Percentiles rank a stretch among this genome's conserved stretches.
These are phyloP conservation scores for Drosophila murphyi DNA, from an alignment of 1,140 invertebrate species.

Conservation along the genomic window DNA sequence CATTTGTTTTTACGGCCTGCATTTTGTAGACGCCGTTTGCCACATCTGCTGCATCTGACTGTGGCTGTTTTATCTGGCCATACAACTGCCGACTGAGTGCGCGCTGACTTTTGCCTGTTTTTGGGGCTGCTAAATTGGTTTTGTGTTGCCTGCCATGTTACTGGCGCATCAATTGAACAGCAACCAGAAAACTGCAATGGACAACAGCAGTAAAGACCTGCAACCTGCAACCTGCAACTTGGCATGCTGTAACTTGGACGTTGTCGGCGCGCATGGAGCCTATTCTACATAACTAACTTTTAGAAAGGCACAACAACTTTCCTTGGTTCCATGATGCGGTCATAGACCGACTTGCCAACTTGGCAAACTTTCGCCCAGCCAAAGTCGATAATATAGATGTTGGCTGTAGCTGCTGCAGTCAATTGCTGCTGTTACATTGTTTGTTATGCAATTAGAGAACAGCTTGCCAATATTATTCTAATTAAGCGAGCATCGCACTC, in stretches of 20 bases:
- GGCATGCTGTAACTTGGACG: conserved; percentile 64
- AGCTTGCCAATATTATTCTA: conserved; percentile 54
- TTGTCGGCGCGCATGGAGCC: conserved; percentile 53
- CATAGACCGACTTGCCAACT: conserved; percentile 48
- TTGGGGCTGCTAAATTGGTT: conserved; percentile 77
- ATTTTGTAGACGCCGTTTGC: conserved; percentile 67
- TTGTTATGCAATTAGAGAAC: conserved; percentile 60
- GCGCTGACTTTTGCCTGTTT: conserved; percentile 63
- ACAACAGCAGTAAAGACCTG: conserved; percentile 11
- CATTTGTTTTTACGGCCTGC: conserved; percentile 80
- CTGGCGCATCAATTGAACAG: conserved; percentile 73
- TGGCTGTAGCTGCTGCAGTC: conserved; percentile 21
- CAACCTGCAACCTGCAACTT: conserved; percentile 27
- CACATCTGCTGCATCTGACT: conserved; percentile 33
- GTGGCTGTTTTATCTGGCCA: conserved; percentile 50
- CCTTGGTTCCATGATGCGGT: conserved; percentile 58
- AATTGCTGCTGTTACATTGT: conserved; percentile 10
- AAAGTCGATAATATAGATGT: conserved; percentile 40
- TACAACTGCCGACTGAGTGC: conserved; percentile 22
- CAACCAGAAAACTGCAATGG: conserved; percentile 8
- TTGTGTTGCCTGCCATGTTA: conserved; percentile 73
- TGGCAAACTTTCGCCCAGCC: conserved; percentile 52
- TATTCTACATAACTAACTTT: conserved; percentile 73
- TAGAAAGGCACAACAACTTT: conserved; percentile 77
- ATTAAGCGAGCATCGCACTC: conserved; percentile 25